Base-by-base conservation (phyloP, 2,888 invertebrate genomes). In the Rhynchonema sp. region DNA sequence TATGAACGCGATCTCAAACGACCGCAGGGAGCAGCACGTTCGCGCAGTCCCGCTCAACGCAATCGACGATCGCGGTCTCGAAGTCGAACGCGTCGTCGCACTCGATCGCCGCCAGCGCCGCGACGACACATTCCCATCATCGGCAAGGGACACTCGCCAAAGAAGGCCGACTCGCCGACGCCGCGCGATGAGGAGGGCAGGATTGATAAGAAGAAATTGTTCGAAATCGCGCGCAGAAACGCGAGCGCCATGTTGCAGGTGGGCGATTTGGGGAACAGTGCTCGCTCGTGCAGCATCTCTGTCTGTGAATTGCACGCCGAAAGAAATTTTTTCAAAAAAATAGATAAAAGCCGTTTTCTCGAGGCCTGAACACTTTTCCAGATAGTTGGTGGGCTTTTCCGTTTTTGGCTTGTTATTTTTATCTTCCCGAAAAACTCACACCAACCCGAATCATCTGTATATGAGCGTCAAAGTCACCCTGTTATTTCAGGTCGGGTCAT, bases 221-320 rank as follows among this genome's bases (percentile, higher is more conserved):
- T 92, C 62, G 89, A 91, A 78, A 90, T 92, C 63, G 90, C 90
- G 0, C 78, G 88, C n/a, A 82, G 83, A 66, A 94, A 92, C 77
- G 90, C 90, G 13, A 86, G 89, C 70, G 85, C 82, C 67, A 86
- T 90, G 84, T 82, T 88, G 70, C 85, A 86, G 73, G 84, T 84
- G 63, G 88, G 87, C 0, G 83, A 83, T 3, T 78, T 88, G 57
- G 86, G 87, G 0, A 83, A 84, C 1, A n/a, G n/a, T n/a, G n/a
- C n/a, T n/a, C n/a, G n/a, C n/a, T n/a, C n/a, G n/a, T n/a, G n/a
- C n/a, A n/a, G n/a, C n/a, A n/a, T n/a, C n/a, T n/a, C n/a, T n/a
- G n/a, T n/a, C n/a, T n/a, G n/a, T n/a, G n/a, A n/a, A n/a, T n/a
- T n/a, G n/a, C n/a, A n/a, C n/a, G n/a, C n/a, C n/a, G n/a, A n/a